Conservation (phyloP, 2,888 invertebrate genomes). For the Notodonta ziczac region DNA sequence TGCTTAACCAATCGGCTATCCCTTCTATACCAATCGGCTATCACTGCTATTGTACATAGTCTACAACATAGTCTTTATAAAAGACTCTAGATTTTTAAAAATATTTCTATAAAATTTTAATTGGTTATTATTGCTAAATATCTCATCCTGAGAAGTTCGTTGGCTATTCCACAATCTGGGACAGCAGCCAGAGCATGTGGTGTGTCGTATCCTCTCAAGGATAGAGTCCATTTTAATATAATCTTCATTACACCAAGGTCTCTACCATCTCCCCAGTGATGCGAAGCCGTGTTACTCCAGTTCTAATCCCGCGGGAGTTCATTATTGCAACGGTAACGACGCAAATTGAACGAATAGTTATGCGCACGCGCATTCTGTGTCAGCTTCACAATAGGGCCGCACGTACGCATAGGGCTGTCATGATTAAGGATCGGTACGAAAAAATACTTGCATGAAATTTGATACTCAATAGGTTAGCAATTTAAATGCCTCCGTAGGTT, state of each 20-base stretch:
- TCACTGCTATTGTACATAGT: too few relatives aligned
- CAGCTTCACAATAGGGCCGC: slow-evolving; percentile 17
- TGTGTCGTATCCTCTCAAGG: too few relatives aligned
- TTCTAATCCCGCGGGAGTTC: slow-evolving; percentile 44
- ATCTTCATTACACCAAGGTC: slow-evolving; percentile 1
- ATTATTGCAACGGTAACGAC: slow-evolving; percentile 42
- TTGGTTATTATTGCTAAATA: too few relatives aligned
- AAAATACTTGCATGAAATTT: not conserved
- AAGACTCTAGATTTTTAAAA: too few relatives aligned
- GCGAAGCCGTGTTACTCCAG: slow-evolving; percentile 45
- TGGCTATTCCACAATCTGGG: too few relatives aligned
- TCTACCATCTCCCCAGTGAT: slow-evolving; percentile 28
- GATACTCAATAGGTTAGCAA: not conserved
- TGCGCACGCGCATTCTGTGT: slow-evolving; percentile 37
- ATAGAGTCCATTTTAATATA: slow-evolving; percentile 7
- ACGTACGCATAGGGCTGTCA: slow-evolving; percentile 23
- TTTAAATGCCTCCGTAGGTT: not conserved
- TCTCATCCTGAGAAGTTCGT: too few relatives aligned
- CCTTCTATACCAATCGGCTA: too few relatives aligned
- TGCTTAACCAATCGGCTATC: too few relatives aligned
- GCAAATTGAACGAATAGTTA: slow-evolving; percentile 38
- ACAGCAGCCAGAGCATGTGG: too few relatives aligned
- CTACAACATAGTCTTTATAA: too few relatives aligned
- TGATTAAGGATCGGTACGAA: slow-evolving; percentile 2
- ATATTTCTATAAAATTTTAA: too few relatives aligned